These are phyloP conservation scores for Holotrichia oblita DNA, from an alignment of 1,140 invertebrate genomes.

Conservation along the genomic window DNA sequence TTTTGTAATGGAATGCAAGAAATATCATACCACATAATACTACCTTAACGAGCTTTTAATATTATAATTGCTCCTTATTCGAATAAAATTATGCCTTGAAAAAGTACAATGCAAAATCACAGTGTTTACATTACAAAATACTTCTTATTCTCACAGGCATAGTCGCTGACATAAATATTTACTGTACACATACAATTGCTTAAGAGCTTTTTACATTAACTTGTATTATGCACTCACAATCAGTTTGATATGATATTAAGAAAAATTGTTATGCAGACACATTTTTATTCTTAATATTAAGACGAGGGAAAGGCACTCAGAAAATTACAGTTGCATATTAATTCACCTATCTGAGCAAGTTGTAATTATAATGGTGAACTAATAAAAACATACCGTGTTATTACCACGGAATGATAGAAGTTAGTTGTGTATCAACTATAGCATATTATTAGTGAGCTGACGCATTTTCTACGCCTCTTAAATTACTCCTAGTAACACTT, in stretches of 20 bases:
- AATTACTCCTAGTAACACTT: background rate
- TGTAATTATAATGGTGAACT: slow-evolving; percentile 3
- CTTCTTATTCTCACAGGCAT: background rate
- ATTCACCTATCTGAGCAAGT: slow-evolving; percentile 3
- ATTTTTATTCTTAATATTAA: background rate
- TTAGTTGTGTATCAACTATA: background rate
- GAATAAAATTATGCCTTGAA: background rate
- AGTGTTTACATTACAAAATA: background rate
- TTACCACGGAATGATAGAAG: background rate
- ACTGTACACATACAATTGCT: too few species aligned
- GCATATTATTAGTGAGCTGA: background rate
- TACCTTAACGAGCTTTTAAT: slow-evolving; percentile 29
- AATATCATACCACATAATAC: slow-evolving; percentile 3
- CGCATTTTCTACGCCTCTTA: slow-evolving; percentile 3
- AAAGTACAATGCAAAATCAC: slow-evolving; percentile 9
- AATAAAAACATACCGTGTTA: slow-evolving; percentile 19
- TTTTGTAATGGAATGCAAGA: slow-evolving; percentile 4
- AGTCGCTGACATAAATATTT: too few species aligned
- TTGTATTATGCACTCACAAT: too few species aligned
- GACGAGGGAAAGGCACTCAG: slow-evolving; percentile 19
- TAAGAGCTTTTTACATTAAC: too few species aligned
- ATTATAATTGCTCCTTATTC: slow-evolving; percentile 10
- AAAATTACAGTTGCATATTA: slow-evolving; percentile 21
- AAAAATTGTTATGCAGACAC: background rate
- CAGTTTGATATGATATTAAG: background rate